Evolutionary conservation across 2,797 vertebrate genomes (phyloP).

Genomic region (Pangasius macronema): DNA sequence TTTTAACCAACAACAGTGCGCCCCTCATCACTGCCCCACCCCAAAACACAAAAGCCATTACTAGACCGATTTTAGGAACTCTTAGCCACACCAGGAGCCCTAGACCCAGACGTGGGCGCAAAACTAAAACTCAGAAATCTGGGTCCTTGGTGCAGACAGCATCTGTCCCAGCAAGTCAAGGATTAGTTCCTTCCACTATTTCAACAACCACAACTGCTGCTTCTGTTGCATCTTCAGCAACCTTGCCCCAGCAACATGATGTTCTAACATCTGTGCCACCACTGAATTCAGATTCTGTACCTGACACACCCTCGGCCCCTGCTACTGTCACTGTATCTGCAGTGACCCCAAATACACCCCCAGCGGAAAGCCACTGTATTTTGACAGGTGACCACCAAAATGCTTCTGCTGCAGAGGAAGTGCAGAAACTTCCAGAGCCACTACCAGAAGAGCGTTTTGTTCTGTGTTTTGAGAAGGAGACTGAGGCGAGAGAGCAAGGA

Average conservation of each 20-base stretch:
- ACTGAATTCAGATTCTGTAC: constrained; percentile 45
- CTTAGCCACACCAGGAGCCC: constrained; percentile 69
- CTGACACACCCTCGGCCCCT: constrained; percentile 52
- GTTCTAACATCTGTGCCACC: constrained; percentile 43
- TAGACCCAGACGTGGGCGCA: constrained; percentile 73
- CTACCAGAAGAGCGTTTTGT: constrained; percentile 73
- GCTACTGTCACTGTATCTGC: constrained; percentile 51
- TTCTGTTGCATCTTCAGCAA: constrained; percentile 21
- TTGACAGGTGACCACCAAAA: constrained; percentile 47
- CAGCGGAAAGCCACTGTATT: constrained; percentile 34
- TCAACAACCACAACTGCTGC: constrained; percentile 31
- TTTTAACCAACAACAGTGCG: constrained; percentile 77
- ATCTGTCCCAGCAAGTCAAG: constrained; percentile 40
- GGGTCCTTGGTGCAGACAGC: constrained; percentile 31
- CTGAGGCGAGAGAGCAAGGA: constrained; percentile 33
- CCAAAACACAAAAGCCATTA: constrained; percentile 59
- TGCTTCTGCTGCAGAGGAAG: constrained; percentile 52
- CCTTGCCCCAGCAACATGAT: constrained; percentile 11
- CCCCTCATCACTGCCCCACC: constrained; percentile 47
- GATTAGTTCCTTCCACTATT: constrained; percentile 25
- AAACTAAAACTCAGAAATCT: constrained; percentile 68
- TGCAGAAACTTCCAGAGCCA: constrained; percentile 56
- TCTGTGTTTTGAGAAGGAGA: constrained; percentile 73
- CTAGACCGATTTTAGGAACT: constrained; percentile 74
- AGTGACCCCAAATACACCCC: constrained; percentile 38